A percentile compares a stretch with the other conserved stretches of the same genome.
Evolutionary conservation across 1,140 invertebrate genomes (phyloP).

Genomic region (Hyphantria cunea): DNA sequence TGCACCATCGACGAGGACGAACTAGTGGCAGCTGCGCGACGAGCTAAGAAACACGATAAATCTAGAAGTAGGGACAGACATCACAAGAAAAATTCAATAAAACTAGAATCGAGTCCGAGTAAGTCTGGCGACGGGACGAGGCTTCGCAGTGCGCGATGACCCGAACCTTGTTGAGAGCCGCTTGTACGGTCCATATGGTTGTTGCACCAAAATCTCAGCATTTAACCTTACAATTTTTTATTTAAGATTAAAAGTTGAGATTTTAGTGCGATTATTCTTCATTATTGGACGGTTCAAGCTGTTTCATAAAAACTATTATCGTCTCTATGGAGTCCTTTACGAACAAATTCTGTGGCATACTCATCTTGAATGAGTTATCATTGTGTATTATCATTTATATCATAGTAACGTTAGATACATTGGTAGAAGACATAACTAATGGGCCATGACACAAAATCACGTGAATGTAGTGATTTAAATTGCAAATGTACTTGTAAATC

Average conservation of each 20-base stretch:
- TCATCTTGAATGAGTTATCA: too few relatives aligned
- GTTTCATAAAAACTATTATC: too few relatives aligned
- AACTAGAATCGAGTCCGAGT: neutral
- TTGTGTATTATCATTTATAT: too few relatives aligned
- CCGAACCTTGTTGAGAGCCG: too few relatives aligned
- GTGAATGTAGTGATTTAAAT: slow-evolving; percentile 8
- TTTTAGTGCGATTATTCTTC: too few relatives aligned
- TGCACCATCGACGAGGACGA: slow-evolving; percentile 37
- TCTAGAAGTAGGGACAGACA: slow-evolving; percentile 47
- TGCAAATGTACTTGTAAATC: slow-evolving; percentile 10
- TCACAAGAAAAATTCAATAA: slow-evolving; percentile 41
- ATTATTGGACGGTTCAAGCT: too few relatives aligned
- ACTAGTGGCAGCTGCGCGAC: neutral
- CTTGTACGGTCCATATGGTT: too few relatives aligned
- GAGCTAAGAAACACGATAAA: slow-evolving; percentile 48
- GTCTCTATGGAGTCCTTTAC: too few relatives aligned
- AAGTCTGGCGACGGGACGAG: slow-evolving; percentile 42
- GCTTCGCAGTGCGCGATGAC: slow-evolving; percentile 65
- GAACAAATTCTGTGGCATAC: too few relatives aligned
- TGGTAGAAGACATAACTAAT: too few relatives aligned
- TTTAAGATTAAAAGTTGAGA: too few relatives aligned
- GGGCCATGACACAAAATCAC: slow-evolving; percentile 10
- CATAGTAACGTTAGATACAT: too few relatives aligned
- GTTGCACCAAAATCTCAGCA: slow-evolving; percentile 1
- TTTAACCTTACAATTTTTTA: neutral